Evolutionary conservation across 2,797 vertebrate genomes (phyloP), one percentile per base, ranked within the genome.

Genomic region (Sciurus vulgaris): DNA sequence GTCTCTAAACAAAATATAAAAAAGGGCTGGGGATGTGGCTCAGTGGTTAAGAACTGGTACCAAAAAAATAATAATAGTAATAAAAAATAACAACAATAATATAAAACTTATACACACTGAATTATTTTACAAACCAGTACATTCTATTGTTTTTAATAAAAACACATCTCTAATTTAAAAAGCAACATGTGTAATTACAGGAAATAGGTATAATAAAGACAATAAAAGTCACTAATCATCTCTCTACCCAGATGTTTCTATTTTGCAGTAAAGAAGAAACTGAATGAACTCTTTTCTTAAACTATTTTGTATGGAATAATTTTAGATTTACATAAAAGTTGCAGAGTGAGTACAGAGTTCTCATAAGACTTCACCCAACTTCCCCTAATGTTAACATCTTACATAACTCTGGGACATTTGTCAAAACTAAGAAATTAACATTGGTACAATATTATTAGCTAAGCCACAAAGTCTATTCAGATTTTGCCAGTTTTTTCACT

Each of bases 131-230:
- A 88, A 93, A 70, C 20, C 12, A n/a, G 69, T 15, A n/a, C 33
- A 69, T 69, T 76, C 77, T 28, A 35, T 94, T 84, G 65, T 91
- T 96, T 92, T 89, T 54, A 72, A 65, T 67, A 67, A 86, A 76
- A 38, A 59, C 30, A 81, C 6, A 7, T 63, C 79, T 38, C 33
- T 78, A 67, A 81, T 49, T 77, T 72, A 38, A 81, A 89, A 83
- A 91, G 26, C 67, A 89, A 72, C 14, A 35, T 59, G 30, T 49
- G 44, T 51, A 54, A 24, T 61, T 79, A 7, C 24, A 51, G 51
- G 72, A 87, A 86, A 77, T 5, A n/a, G 33, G 22, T 38, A 3
- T 49, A 44, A 47, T 30, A 65, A 54, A 94, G 13, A 56, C 38
- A 67, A 24, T 44, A 26, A 74, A 89, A 81, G 20, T 65, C 49